Conservation (phyloP, 2,113 vertebrate genomes). For the Xyrauchen texanus region DNA sequence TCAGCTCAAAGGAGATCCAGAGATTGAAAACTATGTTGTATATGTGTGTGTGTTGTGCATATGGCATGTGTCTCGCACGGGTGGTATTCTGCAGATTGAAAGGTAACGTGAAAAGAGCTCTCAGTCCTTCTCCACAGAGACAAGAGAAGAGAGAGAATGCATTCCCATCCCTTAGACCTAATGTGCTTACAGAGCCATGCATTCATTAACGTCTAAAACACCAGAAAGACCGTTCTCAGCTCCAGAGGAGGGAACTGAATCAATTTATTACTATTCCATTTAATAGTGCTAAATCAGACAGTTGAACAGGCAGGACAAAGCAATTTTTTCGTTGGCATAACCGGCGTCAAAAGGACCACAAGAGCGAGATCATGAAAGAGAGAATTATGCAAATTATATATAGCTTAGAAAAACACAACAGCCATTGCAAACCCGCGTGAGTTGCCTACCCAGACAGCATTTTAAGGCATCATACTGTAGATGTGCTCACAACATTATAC, state of each 20-base stretch:
- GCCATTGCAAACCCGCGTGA: too few species aligned
- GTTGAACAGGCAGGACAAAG: slow-evolving; percentile 35
- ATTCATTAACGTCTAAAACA: slow-evolving; percentile 49
- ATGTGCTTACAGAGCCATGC: slow-evolving; percentile 42
- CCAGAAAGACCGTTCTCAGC: slow-evolving; percentile 29
- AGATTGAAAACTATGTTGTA: too few species aligned
- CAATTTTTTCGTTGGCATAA: slow-evolving; percentile 27
- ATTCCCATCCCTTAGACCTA: background rate
- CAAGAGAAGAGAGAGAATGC: background rate
- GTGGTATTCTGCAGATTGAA: slow-evolving; percentile 11
- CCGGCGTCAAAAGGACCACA: background rate
- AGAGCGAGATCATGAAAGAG: background rate
- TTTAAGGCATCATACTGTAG: too few species aligned
- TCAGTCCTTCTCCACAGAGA: background rate
- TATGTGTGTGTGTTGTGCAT: background rate
- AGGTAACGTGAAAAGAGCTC: slow-evolving; percentile 3
- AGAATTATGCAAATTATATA: slow-evolving; percentile 21
- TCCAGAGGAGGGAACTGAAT: slow-evolving; percentile 12
- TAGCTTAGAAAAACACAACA: background rate
- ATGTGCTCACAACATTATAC: too few species aligned
- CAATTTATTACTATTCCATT: slow-evolving; percentile 36
- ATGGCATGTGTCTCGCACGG: background rate
- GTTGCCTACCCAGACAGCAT: too few species aligned
- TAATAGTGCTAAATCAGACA: slow-evolving; percentile 46
- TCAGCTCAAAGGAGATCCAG: too few species aligned